Evolutionary conservation across 2,888 invertebrate species (phyloP).

Genomic region (Parelbella ahira): DNA sequence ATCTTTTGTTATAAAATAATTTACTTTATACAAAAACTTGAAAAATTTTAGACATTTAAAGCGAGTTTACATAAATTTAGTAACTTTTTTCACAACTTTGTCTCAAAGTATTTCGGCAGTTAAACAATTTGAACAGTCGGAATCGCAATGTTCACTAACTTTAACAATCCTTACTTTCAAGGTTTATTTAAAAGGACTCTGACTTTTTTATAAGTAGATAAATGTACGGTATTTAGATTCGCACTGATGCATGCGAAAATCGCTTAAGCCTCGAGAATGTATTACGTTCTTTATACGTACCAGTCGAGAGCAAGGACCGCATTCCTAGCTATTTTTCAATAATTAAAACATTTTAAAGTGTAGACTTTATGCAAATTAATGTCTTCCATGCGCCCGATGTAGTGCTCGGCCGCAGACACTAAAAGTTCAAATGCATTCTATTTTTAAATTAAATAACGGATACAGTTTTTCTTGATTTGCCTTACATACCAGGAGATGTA

Average conservation of each 20-base stretch:
- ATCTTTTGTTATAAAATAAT: too few relatives aligned
- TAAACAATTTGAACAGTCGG: too few relatives aligned
- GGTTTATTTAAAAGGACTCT: too few relatives aligned
- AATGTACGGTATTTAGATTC: slow-evolving; percentile 7
- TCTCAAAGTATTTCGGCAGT: too few relatives aligned
- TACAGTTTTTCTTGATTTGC: slow-evolving; percentile 22
- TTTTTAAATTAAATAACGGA: slow-evolving; percentile 22
- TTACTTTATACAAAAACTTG: too few relatives aligned
- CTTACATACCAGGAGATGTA: slow-evolving; percentile 15
- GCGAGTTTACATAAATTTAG: too few relatives aligned
- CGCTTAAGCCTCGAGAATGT: not conserved
- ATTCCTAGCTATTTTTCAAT: slow-evolving; percentile 22
- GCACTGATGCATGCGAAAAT: slow-evolving; percentile 17
- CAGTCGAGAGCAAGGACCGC: slow-evolving; percentile 1
- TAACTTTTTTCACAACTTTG: too few relatives aligned
- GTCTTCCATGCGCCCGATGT: slow-evolving; percentile 6
- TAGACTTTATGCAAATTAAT: slow-evolving; percentile 20
- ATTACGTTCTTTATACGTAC: slow-evolving; percentile 3
- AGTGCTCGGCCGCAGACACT: not conserved
- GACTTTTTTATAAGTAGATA: too few relatives aligned
- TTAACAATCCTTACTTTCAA: too few relatives aligned
- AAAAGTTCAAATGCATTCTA: slow-evolving; percentile 7
- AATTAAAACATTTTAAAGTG: slow-evolving; percentile 23
- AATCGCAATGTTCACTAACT: too few relatives aligned
- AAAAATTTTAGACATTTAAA: too few relatives aligned